A percentile compares a stretch with the other conserved stretches of the same genome.
These are phyloP conservation scores for Nomada hirtipes DNA, from an alignment of 2,888 invertebrate genomes.

Conservation along the genomic window DNA sequence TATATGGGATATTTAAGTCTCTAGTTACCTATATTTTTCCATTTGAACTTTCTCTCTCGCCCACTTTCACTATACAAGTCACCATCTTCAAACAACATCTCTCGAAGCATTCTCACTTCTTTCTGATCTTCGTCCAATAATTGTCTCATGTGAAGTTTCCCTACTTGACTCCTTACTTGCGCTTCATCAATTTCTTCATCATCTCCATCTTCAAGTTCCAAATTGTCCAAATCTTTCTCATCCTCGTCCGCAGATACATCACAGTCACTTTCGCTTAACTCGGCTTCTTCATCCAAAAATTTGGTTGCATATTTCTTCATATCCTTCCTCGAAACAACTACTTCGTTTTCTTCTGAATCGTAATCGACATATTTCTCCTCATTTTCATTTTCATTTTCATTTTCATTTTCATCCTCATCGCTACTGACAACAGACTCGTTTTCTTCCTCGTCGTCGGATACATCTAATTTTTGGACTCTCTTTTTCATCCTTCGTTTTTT, in stretches of 20 bases:
- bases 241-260: slow-evolving; percentile 94
- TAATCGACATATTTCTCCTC: slow-evolving; percentile 86
- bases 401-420: slow-evolving; percentile 80
- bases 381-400: slow-evolving; percentile 66
- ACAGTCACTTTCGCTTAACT: slow-evolving; percentile 96
- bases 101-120: slow-evolving; percentile 93
- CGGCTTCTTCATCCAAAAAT: slow-evolving; percentile 96
- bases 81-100: slow-evolving; percentile 95
- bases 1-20: neutral
- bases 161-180: slow-evolving; percentile 91
- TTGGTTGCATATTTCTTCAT: slow-evolving; percentile 86
- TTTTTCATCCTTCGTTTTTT: slow-evolving; percentile 64
- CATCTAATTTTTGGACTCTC: slow-evolving; percentile 70
- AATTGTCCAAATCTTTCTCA: slow-evolving; percentile 90
- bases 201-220: slow-evolving; percentile 95
- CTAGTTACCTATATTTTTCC: slow-evolving; percentile 90
- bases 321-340: slow-evolving; percentile 81
- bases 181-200: slow-evolving; percentile 92
- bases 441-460: slow-evolving; percentile 80
- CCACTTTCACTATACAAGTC: slow-evolving; percentile 92
- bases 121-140: slow-evolving; percentile 95
- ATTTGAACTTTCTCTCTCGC: slow-evolving; percentile 92
- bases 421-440: slow-evolving; percentile 71
- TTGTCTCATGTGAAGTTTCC: slow-evolving; percentile 94
- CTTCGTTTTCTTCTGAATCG: slow-evolving; percentile 94